Evolutionary conservation across 2,113 vertebrate genomes (phyloP).

Genomic region (Oceanites oceanicus): DNA sequence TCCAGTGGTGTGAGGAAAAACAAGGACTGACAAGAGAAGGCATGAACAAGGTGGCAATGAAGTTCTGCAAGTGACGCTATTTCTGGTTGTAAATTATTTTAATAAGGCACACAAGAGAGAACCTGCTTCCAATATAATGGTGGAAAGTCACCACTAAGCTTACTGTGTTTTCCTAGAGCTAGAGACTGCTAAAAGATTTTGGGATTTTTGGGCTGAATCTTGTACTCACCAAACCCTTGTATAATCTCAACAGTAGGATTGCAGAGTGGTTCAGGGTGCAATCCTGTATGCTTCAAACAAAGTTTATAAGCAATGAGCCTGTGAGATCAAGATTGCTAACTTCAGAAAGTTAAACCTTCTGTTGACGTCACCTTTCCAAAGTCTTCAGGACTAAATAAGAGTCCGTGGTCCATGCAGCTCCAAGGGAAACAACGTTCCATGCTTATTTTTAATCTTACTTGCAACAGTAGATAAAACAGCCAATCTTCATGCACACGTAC

Average conservation of each 20-base stretch:
- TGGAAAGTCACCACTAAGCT: background rate
- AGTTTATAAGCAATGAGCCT: background rate
- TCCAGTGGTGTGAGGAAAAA: background rate
- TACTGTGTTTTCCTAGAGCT: background rate
- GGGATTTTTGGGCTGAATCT: background rate
- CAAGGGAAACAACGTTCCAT: background rate
- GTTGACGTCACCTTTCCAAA: background rate
- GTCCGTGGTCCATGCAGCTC: background rate
- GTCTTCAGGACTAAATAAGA: background rate
- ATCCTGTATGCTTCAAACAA: background rate
- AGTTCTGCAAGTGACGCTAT: background rate
- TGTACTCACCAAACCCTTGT: background rate
- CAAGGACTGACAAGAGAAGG: background rate
- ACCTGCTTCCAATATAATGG: background rate
- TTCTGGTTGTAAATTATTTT: background rate
- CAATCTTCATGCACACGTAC: background rate
- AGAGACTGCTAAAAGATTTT: background rate
- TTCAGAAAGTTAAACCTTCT: background rate
- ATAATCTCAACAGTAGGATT: background rate
- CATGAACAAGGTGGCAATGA: background rate
- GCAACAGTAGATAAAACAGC: background rate
- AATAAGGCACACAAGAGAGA: background rate
- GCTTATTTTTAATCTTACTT: background rate
- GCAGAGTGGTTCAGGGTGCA: background rate
- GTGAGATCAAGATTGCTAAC: background rate